Conservation (phyloP, 2,113 vertebrate species). For the Edolisoma coerulescens region DNA sequence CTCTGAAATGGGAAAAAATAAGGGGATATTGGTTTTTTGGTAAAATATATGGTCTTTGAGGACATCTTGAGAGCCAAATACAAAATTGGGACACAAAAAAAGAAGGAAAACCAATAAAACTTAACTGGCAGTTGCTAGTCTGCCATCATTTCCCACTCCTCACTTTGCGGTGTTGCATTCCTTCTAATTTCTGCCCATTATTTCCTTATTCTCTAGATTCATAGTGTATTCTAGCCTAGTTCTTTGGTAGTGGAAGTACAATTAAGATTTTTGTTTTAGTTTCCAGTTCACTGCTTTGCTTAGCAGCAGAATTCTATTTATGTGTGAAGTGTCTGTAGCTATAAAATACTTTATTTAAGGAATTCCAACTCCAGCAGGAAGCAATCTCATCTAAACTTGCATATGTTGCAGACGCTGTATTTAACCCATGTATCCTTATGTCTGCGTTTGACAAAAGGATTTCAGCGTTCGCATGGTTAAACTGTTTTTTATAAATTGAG, state of each 20-base stretch:
- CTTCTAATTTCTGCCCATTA: neutral
- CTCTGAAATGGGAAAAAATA: neutral
- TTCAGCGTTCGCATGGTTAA: neutral
- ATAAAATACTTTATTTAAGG: neutral
- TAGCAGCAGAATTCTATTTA: neutral
- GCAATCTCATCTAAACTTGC: neutral
- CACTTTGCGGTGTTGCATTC: neutral
- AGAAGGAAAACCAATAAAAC: neutral
- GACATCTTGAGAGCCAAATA: neutral
- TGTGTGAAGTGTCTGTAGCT: neutral
- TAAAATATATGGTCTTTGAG: neutral
- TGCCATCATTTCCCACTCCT: accelerated
- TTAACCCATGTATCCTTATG: neutral
- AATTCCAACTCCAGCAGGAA: neutral
- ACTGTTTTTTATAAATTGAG: neutral
- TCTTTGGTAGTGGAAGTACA: neutral
- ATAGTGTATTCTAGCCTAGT: neutral
- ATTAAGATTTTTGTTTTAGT: neutral
- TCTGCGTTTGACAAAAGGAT: neutral
- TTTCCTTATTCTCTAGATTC: neutral
- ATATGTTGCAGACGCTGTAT: neutral
- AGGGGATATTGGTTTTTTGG: neutral
- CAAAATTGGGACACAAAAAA: neutral
- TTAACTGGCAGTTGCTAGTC: neutral
- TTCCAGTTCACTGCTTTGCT: neutral